Base-by-base conservation (phyloP, 2,797 vertebrate genomes). In the Odontamblyopus lacepedii region DNA sequence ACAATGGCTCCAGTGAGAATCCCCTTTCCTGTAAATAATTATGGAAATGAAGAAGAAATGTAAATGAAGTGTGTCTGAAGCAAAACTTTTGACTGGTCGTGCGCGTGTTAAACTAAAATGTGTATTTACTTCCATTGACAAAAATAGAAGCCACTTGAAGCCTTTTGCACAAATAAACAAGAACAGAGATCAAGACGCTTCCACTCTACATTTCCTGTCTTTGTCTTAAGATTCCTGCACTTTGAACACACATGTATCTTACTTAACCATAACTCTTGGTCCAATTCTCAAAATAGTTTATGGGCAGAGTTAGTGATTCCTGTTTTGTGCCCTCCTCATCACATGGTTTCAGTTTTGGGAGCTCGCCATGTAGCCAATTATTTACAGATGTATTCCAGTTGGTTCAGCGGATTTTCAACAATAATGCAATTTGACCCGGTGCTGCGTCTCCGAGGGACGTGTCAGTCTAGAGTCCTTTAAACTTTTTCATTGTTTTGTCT, bases 241-340 rank as follows among this genome's bases (percentile, higher is more conserved):
- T 75, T 81, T 69, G 69, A 79, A 72, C 56, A 27, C 18, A 18
- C 63, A 57, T 70, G 50, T 0, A n/a, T 74, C 63, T 78, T 69
- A 18, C 13, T 53, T 56, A 18, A 60, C 23, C 12, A 64, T 74
- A 76, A 68, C 70, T 27, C 59, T 30, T 38, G 4, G 59, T 35
- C 56, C 60, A 50, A 12, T 0, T 53, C 63, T 71, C 32, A 53
- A 71, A 84, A 81, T 74, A 80, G n/a, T 6, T 23, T 0, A 53
- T 75, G 67, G 74, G 77, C 71, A 65, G 30, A 71, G 81, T 83
- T 72, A 78, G 79, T 63, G 1, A 30, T 81, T 86, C 73, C 84
- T 83, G 84, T 89, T 89, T 27, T 50, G 7, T 79, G 75, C 35
- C 35, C 56, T 55, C 0, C 61, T 67, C 69, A 38, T 62, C 76